Evolutionary conservation across 2,113 vertebrate species (phyloP).

Genomic region (Cyanistes caeruleus): DNA sequence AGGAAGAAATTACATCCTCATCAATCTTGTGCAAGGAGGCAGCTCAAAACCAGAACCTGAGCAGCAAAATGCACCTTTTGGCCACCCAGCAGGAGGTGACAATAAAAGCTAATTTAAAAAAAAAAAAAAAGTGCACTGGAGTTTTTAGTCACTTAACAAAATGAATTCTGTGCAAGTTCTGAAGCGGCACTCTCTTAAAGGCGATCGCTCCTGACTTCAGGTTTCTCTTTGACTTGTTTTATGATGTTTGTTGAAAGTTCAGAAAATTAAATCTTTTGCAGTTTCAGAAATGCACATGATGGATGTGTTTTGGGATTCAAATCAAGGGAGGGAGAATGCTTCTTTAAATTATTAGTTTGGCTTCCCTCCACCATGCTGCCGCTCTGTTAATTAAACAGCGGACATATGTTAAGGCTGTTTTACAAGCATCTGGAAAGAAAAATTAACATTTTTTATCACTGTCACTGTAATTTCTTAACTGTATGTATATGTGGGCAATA

Average conservation of each 20-base stretch:
- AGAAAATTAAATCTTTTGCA: slow-evolving; percentile 77
- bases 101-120: not conserved
- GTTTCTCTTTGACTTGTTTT: slow-evolving; percentile 73
- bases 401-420: slow-evolving; percentile 77
- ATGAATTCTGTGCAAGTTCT: slow-evolving; percentile 45
- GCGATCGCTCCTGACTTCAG: slow-evolving; percentile 38
- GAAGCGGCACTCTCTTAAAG: slow-evolving; percentile 44
- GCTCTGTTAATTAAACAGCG: slow-evolving; percentile 78
- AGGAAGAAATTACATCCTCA: not conserved
- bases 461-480: slow-evolving; percentile 76
- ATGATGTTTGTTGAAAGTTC: slow-evolving; percentile 74
- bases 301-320: slow-evolving; percentile 74
- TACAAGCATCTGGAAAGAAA: slow-evolving; percentile 80
- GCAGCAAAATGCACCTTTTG: slow-evolving; percentile 13
- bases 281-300: slow-evolving; percentile 73
- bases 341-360: slow-evolving; percentile 79
- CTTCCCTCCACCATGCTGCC: slow-evolving; percentile 72
- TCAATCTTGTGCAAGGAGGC: slow-evolving; percentile 1
- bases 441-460: slow-evolving; percentile 79
- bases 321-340: slow-evolving; percentile 68
- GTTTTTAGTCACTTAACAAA: slow-evolving; percentile 38
- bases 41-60: not conserved
- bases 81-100: not conserved
- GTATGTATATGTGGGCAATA: slow-evolving; percentile 67
- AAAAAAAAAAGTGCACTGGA: not conserved